Base-by-base conservation (phyloP, 2,797 vertebrate species). In the Onychomys arenicola region DNA sequence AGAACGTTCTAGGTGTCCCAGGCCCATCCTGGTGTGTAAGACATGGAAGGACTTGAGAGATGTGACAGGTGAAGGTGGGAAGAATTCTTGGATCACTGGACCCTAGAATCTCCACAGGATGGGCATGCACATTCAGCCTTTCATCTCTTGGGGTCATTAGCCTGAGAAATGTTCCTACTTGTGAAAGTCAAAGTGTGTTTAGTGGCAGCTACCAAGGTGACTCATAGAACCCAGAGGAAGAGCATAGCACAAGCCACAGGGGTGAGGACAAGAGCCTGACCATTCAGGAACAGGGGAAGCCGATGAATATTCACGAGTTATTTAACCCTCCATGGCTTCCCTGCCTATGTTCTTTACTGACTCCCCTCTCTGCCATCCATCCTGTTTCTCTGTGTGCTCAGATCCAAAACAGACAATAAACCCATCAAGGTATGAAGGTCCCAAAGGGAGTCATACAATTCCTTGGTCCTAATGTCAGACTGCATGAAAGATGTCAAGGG, bases 11-110 rank as follows among this genome's bases (percentile, higher is more conserved):
- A 13, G 4, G 1, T 5, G 11, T 75, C 29, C 52, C 46, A 88
- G 49, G 13, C 21, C 34, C 57, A 0, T 7, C 23, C 13, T n/a
- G 1, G 4, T 14, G 9, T 8, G 59, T 25, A 10, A 32, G 21
- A 5, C 1, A 5, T 0, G 8, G 11, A 14, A 3, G 0, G 34
- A 37, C 5, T 29, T 9, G 0, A 57, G 40, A 59, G 8, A 57
- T 13, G 2, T 9, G 16, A 61, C 27, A 63, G 9, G 2, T 19
- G 40, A 29, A 92, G 29, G 49, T 5, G 21, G 25, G 8, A 59
- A 6, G 29, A 17, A 46, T 10, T 2, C 23, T 37, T 4, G 23
- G 32, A 9, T 63, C 27, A 13, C 6, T 6, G 5, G 52, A 55
- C 27, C 34, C 34, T 13, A 0, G 69, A 77, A 34, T 21, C 88